Evolutionary conservation across 2,888 invertebrate species (phyloP).

Genomic region (Noctua pronuba): DNA sequence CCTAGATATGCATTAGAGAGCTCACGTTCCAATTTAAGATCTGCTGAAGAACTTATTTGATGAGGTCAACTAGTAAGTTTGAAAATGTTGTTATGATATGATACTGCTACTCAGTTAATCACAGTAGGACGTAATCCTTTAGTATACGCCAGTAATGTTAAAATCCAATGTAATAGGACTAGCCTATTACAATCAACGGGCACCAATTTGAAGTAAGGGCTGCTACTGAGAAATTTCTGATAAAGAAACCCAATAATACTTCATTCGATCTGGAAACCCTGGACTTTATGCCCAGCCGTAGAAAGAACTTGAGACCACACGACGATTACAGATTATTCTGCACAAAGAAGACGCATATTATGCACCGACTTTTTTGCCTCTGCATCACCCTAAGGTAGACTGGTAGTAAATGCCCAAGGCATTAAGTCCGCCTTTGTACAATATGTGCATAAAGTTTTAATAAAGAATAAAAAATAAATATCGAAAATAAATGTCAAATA

Average conservation of each 20-base stretch:
- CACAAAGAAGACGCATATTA: neutral
- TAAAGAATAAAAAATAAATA: no score
- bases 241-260: neutral
- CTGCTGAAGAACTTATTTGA: neutral
- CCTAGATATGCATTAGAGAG: conserved; percentile 17
- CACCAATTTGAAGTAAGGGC: neutral
- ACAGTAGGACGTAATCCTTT: neutral
- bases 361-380: no score
- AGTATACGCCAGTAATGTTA: neutral
- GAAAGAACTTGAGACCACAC: neutral
- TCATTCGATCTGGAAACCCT: neutral
- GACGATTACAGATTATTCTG: neutral
- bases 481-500: neutral
- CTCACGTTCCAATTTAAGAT: conserved; percentile 20
- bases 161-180: neutral
- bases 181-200: neutral
- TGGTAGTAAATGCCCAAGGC: no score
- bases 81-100: neutral
- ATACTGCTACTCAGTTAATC: no score
- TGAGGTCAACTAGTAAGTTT: conserved; percentile 4
- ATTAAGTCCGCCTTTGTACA: no score
- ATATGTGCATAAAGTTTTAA: no score
- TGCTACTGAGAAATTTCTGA: neutral
- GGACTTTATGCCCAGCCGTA: neutral
- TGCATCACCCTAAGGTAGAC: no score